A percentile compares a stretch with the other conserved stretches of the same genome.
Evolutionary conservation across 1,140 invertebrate genomes (phyloP).

Genomic region (Scaptomyza pallida): DNA sequence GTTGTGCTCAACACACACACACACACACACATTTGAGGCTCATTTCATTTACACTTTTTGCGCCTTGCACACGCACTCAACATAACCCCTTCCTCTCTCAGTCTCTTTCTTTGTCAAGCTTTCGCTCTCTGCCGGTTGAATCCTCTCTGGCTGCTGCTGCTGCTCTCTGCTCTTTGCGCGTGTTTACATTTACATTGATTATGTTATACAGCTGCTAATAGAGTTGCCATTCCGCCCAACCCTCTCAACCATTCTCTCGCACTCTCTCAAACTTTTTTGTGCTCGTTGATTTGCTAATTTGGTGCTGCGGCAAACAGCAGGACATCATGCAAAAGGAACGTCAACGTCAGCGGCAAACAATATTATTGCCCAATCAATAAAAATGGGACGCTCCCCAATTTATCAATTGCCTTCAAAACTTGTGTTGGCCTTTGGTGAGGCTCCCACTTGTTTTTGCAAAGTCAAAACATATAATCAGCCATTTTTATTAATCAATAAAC

Average conservation of each 20-base stretch:
- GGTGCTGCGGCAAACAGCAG: constrained; percentile 40
- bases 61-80: constrained; percentile 36
- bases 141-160: constrained; percentile 24
- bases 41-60: constrained; percentile 67
- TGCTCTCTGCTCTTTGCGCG: constrained; percentile 28
- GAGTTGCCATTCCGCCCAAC: constrained; percentile 57
- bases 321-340: constrained; percentile 46
- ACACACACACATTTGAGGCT: constrained; percentile 41
- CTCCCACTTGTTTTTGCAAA: constrained; percentile 40
- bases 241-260: background rate
- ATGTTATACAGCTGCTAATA: constrained; percentile 78
- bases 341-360: constrained; percentile 29
- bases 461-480: constrained; percentile 16
- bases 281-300: constrained; percentile 34
- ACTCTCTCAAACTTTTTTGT: constrained; percentile 6
- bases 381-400: constrained; percentile 27
- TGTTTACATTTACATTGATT: constrained; percentile 82
- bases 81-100: constrained; percentile 56
- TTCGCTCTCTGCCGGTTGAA: constrained; percentile 33
- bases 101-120: background rate
- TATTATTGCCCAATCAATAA: constrained; percentile 61
- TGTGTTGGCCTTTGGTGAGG: background rate
- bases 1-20: constrained; percentile 53
- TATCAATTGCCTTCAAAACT: constrained; percentile 10
- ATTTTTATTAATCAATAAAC: constrained; percentile 77